Base-by-base conservation (phyloP, 1,140 invertebrate species). In the Apocrypta bakeri region DNA sequence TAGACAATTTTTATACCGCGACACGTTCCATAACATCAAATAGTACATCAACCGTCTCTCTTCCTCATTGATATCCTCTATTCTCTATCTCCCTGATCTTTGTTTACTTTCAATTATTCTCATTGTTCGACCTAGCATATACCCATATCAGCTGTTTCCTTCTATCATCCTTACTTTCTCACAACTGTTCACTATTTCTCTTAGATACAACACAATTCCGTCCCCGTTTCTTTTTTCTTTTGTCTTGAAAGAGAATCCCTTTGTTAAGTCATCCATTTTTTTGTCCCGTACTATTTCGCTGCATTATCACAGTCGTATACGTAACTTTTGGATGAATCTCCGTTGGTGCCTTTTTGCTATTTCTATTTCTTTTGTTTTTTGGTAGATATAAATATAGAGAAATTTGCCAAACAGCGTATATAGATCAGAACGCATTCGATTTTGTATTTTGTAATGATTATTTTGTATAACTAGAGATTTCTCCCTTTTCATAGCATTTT, bases 121-220 rank as follows among this genome's bases (percentile, higher is more conserved):
- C 12, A 27, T 71, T 84, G 7, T 81, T 33, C 37, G 40, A 6
- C n/a, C 48, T 56, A 56, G 17, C 7, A 2, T 80, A 74, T 66
- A 69, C 63, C 48, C n/a, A 76, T 85, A 78, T 76, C 74, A 82
- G 68, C 84, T 63, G 33, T 83, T 82, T 83, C 82, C 83, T 29
- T 85, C 75, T 61, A 61, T 77, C 81, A n/a, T 71, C 0, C 73
- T 77, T 84, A 31, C 17, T 17, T 48, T 71, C 6, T 81, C 72
- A 56, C 84, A 24, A 87, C 56, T 82, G 6, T 63, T 82, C 37
- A 48, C 48, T 56, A 56, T 56, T 56, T 21, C 48, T 56, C 21
- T 21, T 56, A 56, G 48, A 56, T 56, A 21, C 17, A 17, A 56
- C 66, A 76, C n/a, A 82, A 4, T 37, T 63, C 27, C 61, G 29